Conservation (phyloP, 2,797 vertebrate genomes). For the Lagocephalus sceleratus region DNA sequence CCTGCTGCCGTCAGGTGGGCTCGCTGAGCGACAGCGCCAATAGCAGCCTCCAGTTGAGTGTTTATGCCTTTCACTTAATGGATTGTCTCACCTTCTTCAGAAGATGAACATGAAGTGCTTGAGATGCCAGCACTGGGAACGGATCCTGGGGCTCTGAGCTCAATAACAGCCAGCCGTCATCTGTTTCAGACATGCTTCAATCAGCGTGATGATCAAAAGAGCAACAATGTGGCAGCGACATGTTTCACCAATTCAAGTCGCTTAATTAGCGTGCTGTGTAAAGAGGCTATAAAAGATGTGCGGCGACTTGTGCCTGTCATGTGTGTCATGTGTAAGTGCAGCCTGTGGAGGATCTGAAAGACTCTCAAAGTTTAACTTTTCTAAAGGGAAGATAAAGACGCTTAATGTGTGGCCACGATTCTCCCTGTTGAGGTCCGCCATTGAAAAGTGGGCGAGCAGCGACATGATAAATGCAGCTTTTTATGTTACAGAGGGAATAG, state of each 20-base stretch:
- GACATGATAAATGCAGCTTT: too few relatives aligned
- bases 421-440: too few relatives aligned
- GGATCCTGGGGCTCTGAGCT: constrained; percentile 66
- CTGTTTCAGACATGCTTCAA: constrained; percentile 67
- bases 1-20: constrained; percentile 65
- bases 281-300: constrained; percentile 59
- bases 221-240: constrained; percentile 45
- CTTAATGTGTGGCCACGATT: too few relatives aligned
- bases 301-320: constrained; percentile 36
- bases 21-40: constrained; percentile 61
- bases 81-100: constrained; percentile 76
- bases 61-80: constrained; percentile 75
- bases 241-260: constrained; percentile 58
- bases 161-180: constrained; percentile 51
- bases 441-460: too few relatives aligned
- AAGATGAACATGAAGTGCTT: constrained; percentile 73
- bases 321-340: constrained; percentile 40
- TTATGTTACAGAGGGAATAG: too few relatives aligned
- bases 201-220: constrained; percentile 62
- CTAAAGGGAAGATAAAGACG: constrained; percentile 10
- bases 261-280: constrained; percentile 59
- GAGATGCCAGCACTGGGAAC: constrained; percentile 69
- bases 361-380: constrained; percentile 24
- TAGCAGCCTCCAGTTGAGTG: constrained; percentile 70
- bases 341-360: constrained; percentile 48